A percentile compares a stretch with the other conserved stretches of the same genome.
Conservation (phyloP, 1,140 invertebrate species). For the Diplogasteroides magnus region DNA sequence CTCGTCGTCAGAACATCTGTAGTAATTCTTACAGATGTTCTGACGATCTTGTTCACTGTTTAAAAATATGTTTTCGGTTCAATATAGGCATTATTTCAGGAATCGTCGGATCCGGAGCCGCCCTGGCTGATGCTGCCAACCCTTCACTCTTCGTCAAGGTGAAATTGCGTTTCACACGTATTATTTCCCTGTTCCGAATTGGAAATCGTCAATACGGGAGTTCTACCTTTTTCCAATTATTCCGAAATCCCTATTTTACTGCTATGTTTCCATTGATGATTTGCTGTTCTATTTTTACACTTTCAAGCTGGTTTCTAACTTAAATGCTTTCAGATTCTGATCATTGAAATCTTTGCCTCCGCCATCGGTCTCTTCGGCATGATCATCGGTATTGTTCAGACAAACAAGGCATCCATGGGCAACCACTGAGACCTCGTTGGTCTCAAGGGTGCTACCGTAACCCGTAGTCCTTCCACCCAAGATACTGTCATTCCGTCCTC, state of each 20-base stretch:
- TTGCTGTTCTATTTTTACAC: background rate
- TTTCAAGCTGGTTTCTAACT: background rate
- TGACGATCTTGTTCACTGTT: background rate
- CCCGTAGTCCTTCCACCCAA: too few relatives aligned
- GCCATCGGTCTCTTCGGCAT: conserved; percentile 95
- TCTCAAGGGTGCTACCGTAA: too few relatives aligned
- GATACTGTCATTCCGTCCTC: too few relatives aligned
- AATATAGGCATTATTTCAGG: conserved; percentile 13
- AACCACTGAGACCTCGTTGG: too few relatives aligned
- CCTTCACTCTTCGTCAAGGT: conserved; percentile 82
- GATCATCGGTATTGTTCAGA: conserved; percentile 87
- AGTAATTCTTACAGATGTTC: too few relatives aligned
- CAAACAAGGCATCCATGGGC: conserved; percentile 19
- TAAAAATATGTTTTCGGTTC: background rate
- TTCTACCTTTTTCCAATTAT: background rate
- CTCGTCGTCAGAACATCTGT: too few relatives aligned
- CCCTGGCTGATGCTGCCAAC: conserved; percentile 89
- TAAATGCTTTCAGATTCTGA: conserved; percentile 67
- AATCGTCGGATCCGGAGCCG: conserved; percentile 88
- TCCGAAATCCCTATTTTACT: background rate
- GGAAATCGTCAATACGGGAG: too few relatives aligned
- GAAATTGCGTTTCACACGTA: too few relatives aligned
- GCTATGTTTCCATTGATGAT: background rate
- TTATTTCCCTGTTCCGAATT: too few relatives aligned
- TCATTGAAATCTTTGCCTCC: conserved; percentile 95